phyloP scores from a whole-genome alignment of 2,113 vertebrate species.

The Datnioides undecimradiatus region DNA sequence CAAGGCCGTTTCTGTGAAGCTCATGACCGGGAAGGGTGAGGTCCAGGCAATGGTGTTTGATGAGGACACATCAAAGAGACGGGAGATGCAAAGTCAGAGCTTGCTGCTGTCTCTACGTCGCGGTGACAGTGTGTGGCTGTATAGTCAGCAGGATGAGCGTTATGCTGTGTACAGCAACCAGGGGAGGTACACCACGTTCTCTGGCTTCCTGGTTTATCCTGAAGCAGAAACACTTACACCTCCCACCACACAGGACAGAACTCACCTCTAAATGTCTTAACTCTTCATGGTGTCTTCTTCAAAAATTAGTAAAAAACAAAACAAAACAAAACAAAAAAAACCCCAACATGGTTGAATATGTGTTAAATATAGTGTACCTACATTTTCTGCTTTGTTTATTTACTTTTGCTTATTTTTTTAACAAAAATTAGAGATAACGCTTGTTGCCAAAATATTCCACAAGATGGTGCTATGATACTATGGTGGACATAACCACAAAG shows the following conservation, averaged over 20 bases:
- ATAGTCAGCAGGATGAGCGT: slow-evolving; percentile 86
- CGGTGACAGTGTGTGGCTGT: slow-evolving; percentile 84
- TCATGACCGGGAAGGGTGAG: slow-evolving; percentile 83
- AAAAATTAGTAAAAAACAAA: background rate
- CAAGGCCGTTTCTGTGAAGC: slow-evolving; percentile 84
- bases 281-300: background rate
- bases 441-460: slow-evolving; percentile 56
- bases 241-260: slow-evolving; percentile 58
- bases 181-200: slow-evolving; percentile 86
- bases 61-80: slow-evolving; percentile 81
- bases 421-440: background rate
- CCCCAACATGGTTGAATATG: too few relatives aligned
- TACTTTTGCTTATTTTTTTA: background rate
- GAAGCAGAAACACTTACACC: slow-evolving; percentile 35
- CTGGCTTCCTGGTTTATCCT: slow-evolving; percentile 86
- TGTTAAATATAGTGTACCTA: slow-evolving; percentile 2
- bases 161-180: slow-evolving; percentile 88
- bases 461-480: slow-evolving; percentile 65
- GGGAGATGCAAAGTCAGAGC: slow-evolving; percentile 88
- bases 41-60: slow-evolving; percentile 88
- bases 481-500: background rate
- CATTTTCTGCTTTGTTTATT: background rate
- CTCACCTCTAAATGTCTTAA: slow-evolving; percentile 52
- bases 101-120: slow-evolving; percentile 77
- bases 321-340: background rate